These are phyloP conservation scores for Pseudachorutes palmiensis DNA, from an alignment of 1,140 invertebrate genomes.

Conservation along the genomic window DNA sequence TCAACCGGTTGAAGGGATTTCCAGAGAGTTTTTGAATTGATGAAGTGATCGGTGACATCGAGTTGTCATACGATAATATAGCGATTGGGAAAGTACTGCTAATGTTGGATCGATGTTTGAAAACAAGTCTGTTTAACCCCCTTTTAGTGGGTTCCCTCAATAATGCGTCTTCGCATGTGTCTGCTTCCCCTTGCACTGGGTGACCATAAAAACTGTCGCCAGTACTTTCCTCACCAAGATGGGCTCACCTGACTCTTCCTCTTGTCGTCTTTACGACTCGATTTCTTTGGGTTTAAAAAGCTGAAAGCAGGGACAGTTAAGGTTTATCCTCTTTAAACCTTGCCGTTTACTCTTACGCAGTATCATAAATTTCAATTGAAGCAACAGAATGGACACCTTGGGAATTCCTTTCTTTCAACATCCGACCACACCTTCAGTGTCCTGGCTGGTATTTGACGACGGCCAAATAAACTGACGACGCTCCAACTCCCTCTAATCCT, in stretches of 20 bases:
- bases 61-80: too few species aligned
- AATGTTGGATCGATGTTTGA: too few species aligned
- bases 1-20: too few species aligned
- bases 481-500: not conserved
- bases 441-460: not conserved
- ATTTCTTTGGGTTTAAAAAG: not conserved
- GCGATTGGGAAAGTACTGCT: too few species aligned
- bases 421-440: not conserved
- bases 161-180: conserved; percentile 23
- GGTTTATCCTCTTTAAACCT: not conserved
- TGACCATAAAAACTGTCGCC: not conserved
- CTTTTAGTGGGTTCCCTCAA: not conserved
- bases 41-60: too few species aligned
- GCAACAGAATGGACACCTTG: not conserved
- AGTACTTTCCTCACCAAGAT: not conserved
- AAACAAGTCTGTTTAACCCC: too few species aligned
- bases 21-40: too few species aligned
- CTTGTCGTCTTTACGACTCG: conserved; percentile 1
- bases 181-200: not conserved
- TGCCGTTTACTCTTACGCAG: not conserved
- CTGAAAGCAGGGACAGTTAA: not conserved
- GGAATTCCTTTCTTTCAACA: conserved; percentile 1
- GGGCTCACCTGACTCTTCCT: not conserved
- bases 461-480: too few species aligned
- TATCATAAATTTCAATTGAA: conserved; percentile 10